Evolutionary conservation across 2,113 vertebrate genomes (phyloP).

Genomic region (Ellobius talpinus): DNA sequence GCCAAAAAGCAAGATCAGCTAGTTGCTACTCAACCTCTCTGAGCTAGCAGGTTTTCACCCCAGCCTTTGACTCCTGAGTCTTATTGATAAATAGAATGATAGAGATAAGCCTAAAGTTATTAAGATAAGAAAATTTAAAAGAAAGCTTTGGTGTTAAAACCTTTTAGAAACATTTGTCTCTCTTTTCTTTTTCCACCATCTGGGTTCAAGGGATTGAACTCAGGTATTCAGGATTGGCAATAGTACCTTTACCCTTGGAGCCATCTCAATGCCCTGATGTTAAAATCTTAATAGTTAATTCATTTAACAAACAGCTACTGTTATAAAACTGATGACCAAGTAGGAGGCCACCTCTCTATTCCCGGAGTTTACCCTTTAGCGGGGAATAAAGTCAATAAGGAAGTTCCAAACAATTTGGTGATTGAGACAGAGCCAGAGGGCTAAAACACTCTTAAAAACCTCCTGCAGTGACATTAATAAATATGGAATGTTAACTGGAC

Average conservation of each 20-base stretch:
- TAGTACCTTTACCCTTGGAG: neutral
- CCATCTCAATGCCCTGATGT: neutral
- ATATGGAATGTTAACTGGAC: neutral
- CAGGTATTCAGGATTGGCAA: neutral
- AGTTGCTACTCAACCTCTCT: too few relatives aligned
- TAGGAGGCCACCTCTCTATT: neutral
- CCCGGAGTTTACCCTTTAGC: neutral
- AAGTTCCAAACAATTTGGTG: neutral
- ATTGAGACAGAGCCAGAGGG: neutral
- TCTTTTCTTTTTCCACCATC: neutral
- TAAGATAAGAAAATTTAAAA: neutral
- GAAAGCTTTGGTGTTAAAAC: neutral
- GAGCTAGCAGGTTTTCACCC: too few relatives aligned
- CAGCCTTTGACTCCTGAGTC: too few relatives aligned
- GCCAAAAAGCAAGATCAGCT: too few relatives aligned
- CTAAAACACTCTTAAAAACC: neutral
- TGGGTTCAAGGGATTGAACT: neutral
- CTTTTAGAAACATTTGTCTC: neutral
- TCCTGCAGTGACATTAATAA: neutral
- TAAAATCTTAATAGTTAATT: neutral
- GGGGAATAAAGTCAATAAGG: neutral
- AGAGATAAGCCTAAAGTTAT: neutral
- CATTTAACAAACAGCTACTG: conserved; percentile 11
- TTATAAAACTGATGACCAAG: neutral
- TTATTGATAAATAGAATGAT: too few relatives aligned